Percentiles rank a stretch among this genome's conserved stretches.
Conservation (phyloP, 2,888 invertebrate species). For the Parnassius smintheus region DNA sequence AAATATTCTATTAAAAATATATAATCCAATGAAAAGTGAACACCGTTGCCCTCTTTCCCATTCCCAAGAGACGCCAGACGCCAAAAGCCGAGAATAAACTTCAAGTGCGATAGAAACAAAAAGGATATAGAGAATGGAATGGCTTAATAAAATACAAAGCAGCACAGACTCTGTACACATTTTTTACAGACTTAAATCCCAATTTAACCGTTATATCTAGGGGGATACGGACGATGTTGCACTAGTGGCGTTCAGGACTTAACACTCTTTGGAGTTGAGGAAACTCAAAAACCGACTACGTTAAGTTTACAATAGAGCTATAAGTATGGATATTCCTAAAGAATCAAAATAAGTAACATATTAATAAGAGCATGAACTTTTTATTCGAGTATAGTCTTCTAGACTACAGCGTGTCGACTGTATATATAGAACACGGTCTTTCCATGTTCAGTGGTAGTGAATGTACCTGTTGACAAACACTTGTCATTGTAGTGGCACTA, state of each 20-base stretch:
- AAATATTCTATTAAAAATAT: too few species aligned
- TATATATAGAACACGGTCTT: too few species aligned
- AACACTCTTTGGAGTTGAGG: too few species aligned
- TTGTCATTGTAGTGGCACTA: too few species aligned
- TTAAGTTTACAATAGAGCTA: too few species aligned
- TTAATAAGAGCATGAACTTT: neutral
- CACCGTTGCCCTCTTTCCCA: neutral
- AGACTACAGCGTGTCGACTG: neutral
- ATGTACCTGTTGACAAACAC: neutral
- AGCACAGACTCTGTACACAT: neutral
- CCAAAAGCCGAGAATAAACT: slow-evolving; percentile 1
- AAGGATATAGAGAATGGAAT: slow-evolving; percentile 14
- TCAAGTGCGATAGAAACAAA: slow-evolving; percentile 13
- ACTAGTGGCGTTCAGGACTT: too few species aligned
- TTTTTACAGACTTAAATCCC: neutral
- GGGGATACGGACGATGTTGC: too few species aligned
- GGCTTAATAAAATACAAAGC: slow-evolving; percentile 18
- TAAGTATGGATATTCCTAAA: too few species aligned
- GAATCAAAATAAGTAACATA: neutral
- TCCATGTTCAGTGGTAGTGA: neutral
- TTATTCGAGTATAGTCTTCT: neutral
- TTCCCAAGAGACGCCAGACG: neutral
- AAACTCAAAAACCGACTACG: too few species aligned
- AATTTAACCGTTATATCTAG: neutral
- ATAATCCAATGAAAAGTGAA: slow-evolving; percentile 6